A percentile compares a stretch with the other conserved stretches of the same genome.
phyloP scores from a whole-genome alignment of 2,888 invertebrate species.

The Aleiodes testaceus region DNA sequence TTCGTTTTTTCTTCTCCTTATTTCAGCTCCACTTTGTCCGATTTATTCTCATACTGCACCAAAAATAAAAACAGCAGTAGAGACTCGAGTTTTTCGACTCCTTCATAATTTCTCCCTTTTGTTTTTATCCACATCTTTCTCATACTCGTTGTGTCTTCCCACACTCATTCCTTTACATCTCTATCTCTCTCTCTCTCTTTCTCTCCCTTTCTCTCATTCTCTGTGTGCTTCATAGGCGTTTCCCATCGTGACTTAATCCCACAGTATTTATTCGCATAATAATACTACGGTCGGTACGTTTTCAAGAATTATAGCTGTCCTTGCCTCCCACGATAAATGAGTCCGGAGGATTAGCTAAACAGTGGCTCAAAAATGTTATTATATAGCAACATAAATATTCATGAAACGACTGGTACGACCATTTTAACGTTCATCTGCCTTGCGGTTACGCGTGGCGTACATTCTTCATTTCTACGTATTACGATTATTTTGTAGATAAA shows the following conservation, averaged over 20 bases:
- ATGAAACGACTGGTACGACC: slow-evolving; percentile 61
- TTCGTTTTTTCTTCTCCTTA: slow-evolving; percentile 30
- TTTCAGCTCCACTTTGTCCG: slow-evolving; percentile 22
- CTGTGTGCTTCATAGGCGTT: slow-evolving; percentile 56
- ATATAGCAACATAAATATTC: slow-evolving; percentile 73
- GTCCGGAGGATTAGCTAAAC: slow-evolving; percentile 73
- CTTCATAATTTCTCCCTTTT: slow-evolving; percentile 37
- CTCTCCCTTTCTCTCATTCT: slow-evolving; percentile 44
- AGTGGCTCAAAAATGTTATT: slow-evolving; percentile 74
- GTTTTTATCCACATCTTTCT: slow-evolving; percentile 39
- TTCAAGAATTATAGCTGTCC: slow-evolving; percentile 72
- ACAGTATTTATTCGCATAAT: slow-evolving; percentile 71
- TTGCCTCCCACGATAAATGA: slow-evolving; percentile 72
- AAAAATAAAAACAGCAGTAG: not conserved
- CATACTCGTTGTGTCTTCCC: slow-evolving; percentile 18
- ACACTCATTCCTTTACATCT: slow-evolving; percentile 27
- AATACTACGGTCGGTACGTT: slow-evolving; percentile 71
- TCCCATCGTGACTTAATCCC: slow-evolving; percentile 65
- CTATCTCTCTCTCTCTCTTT: slow-evolving; percentile 15
- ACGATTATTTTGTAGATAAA: not conserved
- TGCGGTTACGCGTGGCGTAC: slow-evolving; percentile 34
- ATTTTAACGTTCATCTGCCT: slow-evolving; percentile 54
- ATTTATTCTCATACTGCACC: slow-evolving; percentile 1
- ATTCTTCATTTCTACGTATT: slow-evolving; percentile 33
- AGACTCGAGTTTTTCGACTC: slow-evolving; percentile 37